These are phyloP conservation scores for Leucosticte australis DNA, from an alignment of 2,113 vertebrate genomes.

Conservation along the genomic window DNA sequence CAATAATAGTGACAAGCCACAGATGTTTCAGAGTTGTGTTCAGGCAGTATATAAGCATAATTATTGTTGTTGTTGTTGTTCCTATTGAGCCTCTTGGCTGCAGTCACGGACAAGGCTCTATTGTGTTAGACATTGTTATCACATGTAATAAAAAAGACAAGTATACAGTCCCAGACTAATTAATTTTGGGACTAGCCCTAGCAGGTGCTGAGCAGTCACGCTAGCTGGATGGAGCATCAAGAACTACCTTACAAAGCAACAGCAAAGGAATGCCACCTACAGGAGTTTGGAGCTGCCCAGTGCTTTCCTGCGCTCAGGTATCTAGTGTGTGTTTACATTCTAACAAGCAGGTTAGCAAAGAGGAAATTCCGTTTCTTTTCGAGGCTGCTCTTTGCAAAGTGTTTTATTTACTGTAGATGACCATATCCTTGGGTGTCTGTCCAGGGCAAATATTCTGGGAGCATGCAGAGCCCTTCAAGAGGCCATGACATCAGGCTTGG, in stretches of 20 bases:
- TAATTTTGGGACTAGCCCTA: not conserved
- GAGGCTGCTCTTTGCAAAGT: not conserved
- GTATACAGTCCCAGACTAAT: not conserved
- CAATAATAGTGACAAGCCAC: not conserved
- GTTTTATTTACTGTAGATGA: not conserved
- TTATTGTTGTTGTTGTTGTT: not conserved
- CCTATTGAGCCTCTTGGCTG: constrained; percentile 2
- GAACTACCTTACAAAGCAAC: not conserved
- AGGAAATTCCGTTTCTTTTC: not conserved
- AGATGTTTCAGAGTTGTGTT: constrained; percentile 34
- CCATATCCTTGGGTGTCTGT: not conserved
- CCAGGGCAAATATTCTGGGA: not conserved
- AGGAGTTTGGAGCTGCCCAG: not conserved
- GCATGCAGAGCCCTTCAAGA: not conserved
- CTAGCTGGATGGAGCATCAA: not conserved
- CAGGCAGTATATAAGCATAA: constrained; percentile 4
- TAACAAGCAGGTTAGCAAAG: not conserved
- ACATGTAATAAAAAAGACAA: not conserved
- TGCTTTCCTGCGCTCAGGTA: not conserved
- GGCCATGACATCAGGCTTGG: not conserved
- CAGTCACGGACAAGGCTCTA: not conserved
- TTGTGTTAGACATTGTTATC: not conserved
- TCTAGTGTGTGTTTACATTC: not conserved
- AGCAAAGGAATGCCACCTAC: not conserved
- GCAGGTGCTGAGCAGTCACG: not conserved